Base-by-base conservation (phyloP, 2,797 vertebrate genomes). In the Erethizon dorsatum region DNA sequence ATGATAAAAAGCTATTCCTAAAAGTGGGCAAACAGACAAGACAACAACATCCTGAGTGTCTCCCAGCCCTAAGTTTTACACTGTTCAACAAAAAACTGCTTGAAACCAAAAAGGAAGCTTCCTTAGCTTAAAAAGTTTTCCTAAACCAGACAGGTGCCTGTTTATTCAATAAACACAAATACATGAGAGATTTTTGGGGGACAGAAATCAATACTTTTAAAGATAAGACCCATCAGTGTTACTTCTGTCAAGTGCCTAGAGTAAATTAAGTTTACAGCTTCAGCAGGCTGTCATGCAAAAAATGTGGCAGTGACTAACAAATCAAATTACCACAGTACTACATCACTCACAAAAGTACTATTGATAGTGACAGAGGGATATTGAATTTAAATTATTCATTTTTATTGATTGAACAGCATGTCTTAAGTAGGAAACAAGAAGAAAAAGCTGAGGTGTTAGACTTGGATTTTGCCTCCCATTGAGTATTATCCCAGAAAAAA, bases 301-400 rank as follows among this genome's bases (percentile, higher is more conserved):
- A 97, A 97, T 98, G 90, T 97, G 98, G 98, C 98, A 97, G 90
- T 94, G 89, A 98, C 98, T 98, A 98, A 98, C 98, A 99, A 98
- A 99, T 99, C 98, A 98, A 99, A 99, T 99, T 99, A 99, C 91
- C 86, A 98, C 96, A 98, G 98, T 97, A 98, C 98, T 99, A 98
- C 96, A 98, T 99, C 98, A 98, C 98, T 99, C 98, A 98, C 97
- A 98, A 98, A 98, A 98, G 97, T 98, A 98, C 98, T 99, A 99
- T 98, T 99, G 98, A 98, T 99, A 98, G 98, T 98, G 98, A 98
- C 98, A 98, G 97, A 98, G 92, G 98, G 98, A 98, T 99, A 99
- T 98, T 99, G 98, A 99, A 99, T 99, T 99, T 99, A 99, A 99
- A 99, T 99, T 99, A 99, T 99, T 99, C 98, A 99, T 99, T 98